Conservation (phyloP, 2,797 vertebrate species). For the Periparus ater region DNA sequence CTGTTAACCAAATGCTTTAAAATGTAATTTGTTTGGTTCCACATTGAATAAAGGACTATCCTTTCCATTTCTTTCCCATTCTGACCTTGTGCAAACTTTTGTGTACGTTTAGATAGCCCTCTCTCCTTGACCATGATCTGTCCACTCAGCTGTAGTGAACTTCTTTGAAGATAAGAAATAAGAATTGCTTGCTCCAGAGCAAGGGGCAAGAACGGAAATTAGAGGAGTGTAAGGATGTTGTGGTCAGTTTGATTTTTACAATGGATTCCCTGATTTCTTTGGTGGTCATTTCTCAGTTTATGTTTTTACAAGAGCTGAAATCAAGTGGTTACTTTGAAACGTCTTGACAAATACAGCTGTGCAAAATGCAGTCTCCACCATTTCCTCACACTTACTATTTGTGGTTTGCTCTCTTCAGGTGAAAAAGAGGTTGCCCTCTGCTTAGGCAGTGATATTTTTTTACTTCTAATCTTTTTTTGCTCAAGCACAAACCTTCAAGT, state of each 20-base stretch:
- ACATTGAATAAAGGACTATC: not conserved
- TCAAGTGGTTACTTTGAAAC: slow-evolving; percentile 40
- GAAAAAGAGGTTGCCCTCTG: slow-evolving; percentile 8
- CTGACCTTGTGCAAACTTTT: not conserved
- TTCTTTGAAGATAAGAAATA: not conserved
- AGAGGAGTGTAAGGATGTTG: not conserved
- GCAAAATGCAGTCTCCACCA: not conserved
- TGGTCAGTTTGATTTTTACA: slow-evolving; percentile 18
- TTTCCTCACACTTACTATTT: slow-evolving; percentile 19
- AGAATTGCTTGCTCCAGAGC: not conserved
- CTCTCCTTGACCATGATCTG: not conserved
- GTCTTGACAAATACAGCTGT: not conserved
- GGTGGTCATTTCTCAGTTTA: slow-evolving; percentile 4
- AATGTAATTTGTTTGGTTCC: not conserved
- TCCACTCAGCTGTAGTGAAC: not conserved
- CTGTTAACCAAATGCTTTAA: not conserved
- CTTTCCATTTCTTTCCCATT: not conserved
- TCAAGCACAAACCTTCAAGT: slow-evolving; percentile 12
- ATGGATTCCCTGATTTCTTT: slow-evolving; percentile 20
- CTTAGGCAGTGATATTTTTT: slow-evolving; percentile 49
- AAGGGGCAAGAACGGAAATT: not conserved
- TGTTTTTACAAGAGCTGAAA: slow-evolving; percentile 36
- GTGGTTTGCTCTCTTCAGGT: slow-evolving; percentile 34
- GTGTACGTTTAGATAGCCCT: not conserved
- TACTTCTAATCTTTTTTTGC: slow-evolving; percentile 33